Conservation (phyloP, 2,888 invertebrate genomes). For the Orthonychiurus folsomi region DNA sequence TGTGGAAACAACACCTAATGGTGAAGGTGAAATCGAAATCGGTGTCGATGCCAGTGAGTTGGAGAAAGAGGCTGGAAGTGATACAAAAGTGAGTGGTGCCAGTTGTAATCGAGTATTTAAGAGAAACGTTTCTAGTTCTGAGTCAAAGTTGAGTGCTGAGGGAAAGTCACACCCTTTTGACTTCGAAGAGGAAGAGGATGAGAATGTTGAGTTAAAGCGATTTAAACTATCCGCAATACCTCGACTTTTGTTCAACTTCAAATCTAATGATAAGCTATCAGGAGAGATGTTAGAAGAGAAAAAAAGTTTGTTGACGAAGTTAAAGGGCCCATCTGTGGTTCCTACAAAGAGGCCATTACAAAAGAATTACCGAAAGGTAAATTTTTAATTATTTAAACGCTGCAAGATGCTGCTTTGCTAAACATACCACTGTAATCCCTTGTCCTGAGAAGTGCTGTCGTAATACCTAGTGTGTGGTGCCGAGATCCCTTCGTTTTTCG, state of each 20-base stretch:
- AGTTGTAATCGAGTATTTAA: neutral
- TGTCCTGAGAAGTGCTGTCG: too few species aligned
- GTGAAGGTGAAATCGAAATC: conserved; percentile 2
- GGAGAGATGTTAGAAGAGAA: too few species aligned
- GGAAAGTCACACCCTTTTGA: neutral
- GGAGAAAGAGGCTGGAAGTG: neutral
- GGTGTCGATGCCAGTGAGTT: neutral
- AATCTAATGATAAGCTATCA: too few species aligned
- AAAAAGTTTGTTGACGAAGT: neutral
- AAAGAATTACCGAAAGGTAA: neutral
- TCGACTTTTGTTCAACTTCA: too few species aligned
- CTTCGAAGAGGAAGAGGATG: neutral
- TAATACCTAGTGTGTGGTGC: too few species aligned
- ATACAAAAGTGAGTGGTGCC: conserved; percentile 1
- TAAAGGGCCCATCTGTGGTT: neutral
- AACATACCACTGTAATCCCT: too few species aligned
- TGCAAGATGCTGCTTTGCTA: too few species aligned
- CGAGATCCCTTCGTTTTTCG: too few species aligned
- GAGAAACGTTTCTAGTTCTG: neutral
- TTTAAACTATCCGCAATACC: too few species aligned
- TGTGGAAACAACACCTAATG: neutral
- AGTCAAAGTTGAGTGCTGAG: neutral
- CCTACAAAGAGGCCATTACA: neutral
- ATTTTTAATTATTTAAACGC: neutral
- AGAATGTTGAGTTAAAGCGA: too few species aligned